A percentile compares a stretch with the other conserved stretches of the same genome.
These are phyloP conservation scores for Oxygymnocypris stewartii DNA, from an alignment of 2,113 vertebrate genomes.

Conservation along the genomic window DNA sequence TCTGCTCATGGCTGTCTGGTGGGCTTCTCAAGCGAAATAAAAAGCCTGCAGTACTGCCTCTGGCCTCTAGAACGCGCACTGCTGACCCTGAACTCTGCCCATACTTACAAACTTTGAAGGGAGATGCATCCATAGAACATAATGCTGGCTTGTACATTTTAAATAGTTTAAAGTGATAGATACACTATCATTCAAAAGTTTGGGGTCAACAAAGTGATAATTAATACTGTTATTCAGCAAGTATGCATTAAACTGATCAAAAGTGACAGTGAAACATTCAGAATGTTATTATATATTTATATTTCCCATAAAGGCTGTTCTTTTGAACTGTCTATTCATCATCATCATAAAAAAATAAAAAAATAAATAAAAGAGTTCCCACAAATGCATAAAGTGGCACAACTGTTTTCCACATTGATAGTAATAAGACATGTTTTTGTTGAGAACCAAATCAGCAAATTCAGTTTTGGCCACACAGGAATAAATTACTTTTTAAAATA, in stretches of 20 bases:
- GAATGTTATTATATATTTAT: neutral
- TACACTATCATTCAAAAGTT: neutral
- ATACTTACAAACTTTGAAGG: neutral
- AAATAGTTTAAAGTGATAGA: neutral
- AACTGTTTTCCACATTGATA: neutral
- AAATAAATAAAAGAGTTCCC: neutral
- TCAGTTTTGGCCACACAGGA: neutral
- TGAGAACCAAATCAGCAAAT: neutral
- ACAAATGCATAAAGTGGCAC: neutral
- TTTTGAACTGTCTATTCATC: neutral
- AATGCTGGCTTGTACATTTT: neutral
- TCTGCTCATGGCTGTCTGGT: slow-evolving; percentile 59
- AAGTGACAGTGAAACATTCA: neutral
- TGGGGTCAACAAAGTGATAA: neutral
- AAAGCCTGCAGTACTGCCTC: slow-evolving; percentile 56
- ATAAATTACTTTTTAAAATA: neutral
- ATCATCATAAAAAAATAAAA: no score
- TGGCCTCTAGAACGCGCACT: slow-evolving; percentile 59
- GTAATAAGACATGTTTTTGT: neutral
- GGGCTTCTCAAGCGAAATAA: slow-evolving; percentile 33
- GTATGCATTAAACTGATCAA: neutral
- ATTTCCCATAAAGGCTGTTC: no score
- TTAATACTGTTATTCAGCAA: neutral
- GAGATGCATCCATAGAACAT: neutral
- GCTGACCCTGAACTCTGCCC: slow-evolving; percentile 23